phyloP scores from a whole-genome alignment of 2,113 vertebrate genomes.

The Cavia aperea region DNA sequence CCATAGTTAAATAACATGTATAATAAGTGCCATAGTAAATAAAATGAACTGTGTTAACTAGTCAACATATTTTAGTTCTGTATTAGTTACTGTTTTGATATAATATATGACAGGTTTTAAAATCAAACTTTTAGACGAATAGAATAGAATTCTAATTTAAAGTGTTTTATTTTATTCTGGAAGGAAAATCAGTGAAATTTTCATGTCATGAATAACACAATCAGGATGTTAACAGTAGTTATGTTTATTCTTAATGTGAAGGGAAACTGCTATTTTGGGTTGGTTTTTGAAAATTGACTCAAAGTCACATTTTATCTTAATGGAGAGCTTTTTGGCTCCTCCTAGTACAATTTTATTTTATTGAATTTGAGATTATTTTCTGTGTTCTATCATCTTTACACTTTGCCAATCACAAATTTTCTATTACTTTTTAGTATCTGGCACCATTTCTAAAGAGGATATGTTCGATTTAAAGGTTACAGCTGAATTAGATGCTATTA shows the following conservation, averaged over 20 bases:
- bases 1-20: not conserved
- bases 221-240: not conserved
- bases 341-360: not conserved
- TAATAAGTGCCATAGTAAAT: not conserved
- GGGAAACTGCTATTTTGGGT: not conserved
- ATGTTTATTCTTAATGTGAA: conserved; percentile 14
- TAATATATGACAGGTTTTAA: not conserved
- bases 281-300: conserved; percentile 26
- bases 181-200: not conserved
- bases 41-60: not conserved
- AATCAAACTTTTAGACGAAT: not conserved
- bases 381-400: not conserved
- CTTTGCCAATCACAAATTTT: conserved; percentile 39
- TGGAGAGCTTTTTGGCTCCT: not conserved
- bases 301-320: not conserved
- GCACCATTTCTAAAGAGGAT: conserved; percentile 64
- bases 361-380: not conserved
- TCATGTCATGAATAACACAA: not conserved
- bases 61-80: conserved; percentile 9
- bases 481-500: conserved; percentile 86
- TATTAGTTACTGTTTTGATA: conserved; percentile 10
- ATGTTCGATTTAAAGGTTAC: conserved; percentile 84
- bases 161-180: not conserved
- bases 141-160: not conserved
- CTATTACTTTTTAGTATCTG: conserved; percentile 67